phyloP scores from a whole-genome alignment of 2,888 invertebrate genomes.

The Acholoe squamosa region DNA sequence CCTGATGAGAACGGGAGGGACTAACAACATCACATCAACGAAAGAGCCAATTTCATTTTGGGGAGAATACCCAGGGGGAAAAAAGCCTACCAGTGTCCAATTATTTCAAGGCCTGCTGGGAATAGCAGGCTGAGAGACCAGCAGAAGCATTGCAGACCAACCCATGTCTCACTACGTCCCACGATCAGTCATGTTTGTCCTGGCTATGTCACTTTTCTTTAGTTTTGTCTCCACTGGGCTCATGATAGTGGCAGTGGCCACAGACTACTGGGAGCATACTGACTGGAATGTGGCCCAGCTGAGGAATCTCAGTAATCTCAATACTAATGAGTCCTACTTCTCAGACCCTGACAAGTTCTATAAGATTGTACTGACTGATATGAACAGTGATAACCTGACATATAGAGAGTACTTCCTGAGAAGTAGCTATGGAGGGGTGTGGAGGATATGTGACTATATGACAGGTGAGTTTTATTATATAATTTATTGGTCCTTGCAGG shows the following conservation, averaged over 20 bases:
- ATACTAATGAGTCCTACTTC: slow-evolving; percentile 48
- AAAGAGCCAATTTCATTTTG: too few relatives aligned
- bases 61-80: too few relatives aligned
- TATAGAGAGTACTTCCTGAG: slow-evolving; percentile 56
- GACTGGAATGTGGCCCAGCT: slow-evolving; percentile 25
- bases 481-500: too few relatives aligned
- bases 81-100: too few relatives aligned
- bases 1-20: too few relatives aligned
- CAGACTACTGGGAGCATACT: slow-evolving; percentile 68
- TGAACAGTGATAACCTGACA: neutral
- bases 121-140: too few relatives aligned
- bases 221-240: slow-evolving; percentile 61
- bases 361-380: slow-evolving; percentile 51
- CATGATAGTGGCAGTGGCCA: slow-evolving; percentile 65
- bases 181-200: neutral
- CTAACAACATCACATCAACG: too few relatives aligned
- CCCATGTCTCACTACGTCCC: neutral
- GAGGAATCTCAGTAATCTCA: neutral
- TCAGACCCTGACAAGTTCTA: slow-evolving; percentile 2
- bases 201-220: neutral
- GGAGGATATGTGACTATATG: slow-evolving; percentile 67
- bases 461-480: slow-evolving; percentile 60
- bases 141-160: too few relatives aligned
- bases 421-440: slow-evolving; percentile 66
- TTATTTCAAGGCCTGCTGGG: too few relatives aligned